These are phyloP conservation scores for Pseudorasbora parva DNA, from an alignment of 2,113 vertebrate species.

Conservation along the genomic window DNA sequence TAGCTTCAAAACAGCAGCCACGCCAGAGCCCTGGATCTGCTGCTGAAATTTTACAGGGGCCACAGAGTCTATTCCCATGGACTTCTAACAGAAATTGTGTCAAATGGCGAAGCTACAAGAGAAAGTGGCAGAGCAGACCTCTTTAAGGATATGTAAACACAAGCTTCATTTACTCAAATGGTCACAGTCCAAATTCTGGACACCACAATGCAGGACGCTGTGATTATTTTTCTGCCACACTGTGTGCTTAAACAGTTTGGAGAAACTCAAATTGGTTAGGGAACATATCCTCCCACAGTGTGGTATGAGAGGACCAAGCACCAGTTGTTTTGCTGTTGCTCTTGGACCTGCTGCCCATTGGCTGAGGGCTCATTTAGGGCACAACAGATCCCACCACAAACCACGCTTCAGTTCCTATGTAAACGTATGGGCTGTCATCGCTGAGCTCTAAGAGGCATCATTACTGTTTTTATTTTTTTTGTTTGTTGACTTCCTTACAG, in stretches of 20 bases:
- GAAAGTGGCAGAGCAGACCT: neutral
- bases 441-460: neutral
- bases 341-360: slow-evolving; percentile 5
- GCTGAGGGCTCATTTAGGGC: slow-evolving; percentile 3
- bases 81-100: slow-evolving; percentile 3
- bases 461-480: neutral
- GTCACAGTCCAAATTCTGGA: slow-evolving; percentile 15
- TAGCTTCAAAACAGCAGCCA: neutral
- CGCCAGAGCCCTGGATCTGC: neutral
- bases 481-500: slow-evolving; percentile 1
- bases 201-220: slow-evolving; percentile 10
- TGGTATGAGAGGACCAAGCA: slow-evolving; percentile 7
- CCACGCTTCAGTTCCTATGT: slow-evolving; percentile 1
- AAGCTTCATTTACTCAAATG: slow-evolving; percentile 31
- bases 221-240: neutral
- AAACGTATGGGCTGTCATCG: neutral
- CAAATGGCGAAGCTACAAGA: neutral
- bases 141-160: slow-evolving; percentile 43
- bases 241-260: neutral
- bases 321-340: slow-evolving; percentile 7
- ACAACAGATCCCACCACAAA: slow-evolving; percentile 7
- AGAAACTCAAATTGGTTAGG: slow-evolving; percentile 18
- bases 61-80: slow-evolving; percentile 5
- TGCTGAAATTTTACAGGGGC: neutral
- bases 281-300: slow-evolving; percentile 22